Evolutionary conservation across 2,797 vertebrate species (phyloP).

Genomic region (Eleutherodactylus coqui): DNA sequence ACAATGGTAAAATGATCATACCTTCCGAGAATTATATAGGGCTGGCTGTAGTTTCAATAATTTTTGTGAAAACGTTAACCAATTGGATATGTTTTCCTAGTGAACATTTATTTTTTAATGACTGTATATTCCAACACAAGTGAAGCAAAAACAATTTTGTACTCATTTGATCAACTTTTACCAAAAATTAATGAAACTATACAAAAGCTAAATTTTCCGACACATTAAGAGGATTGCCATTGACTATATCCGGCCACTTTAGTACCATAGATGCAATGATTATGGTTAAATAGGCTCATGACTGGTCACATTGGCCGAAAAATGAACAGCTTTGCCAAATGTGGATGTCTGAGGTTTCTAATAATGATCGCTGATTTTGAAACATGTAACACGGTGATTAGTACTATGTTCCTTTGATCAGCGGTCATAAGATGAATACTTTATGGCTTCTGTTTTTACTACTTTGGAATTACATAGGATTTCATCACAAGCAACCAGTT

Average conservation of each 20-base stretch:
- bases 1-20: too few relatives aligned
- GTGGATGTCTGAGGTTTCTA: background rate
- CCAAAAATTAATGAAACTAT: background rate
- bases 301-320: background rate
- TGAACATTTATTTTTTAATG: background rate
- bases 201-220: background rate
- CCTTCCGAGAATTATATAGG: too few relatives aligned
- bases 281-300: background rate
- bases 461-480: conserved; percentile 10
- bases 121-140: background rate
- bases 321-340: too few relatives aligned
- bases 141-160: background rate
- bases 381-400: conserved; percentile 21
- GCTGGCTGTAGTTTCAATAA: background rate
- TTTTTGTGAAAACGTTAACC: too few relatives aligned
- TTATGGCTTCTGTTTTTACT: background rate
- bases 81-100: background rate
- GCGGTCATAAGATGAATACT: background rate
- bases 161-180: background rate
- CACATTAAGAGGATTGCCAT: background rate
- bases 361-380: background rate
- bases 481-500: background rate
- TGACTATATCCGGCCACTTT: background rate
- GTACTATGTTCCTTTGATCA: background rate
- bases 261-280: background rate